Conservation (phyloP, 30 jellyfish, hydroid and myxozoan genomes). For the Aurelia coerulea region DNA sequence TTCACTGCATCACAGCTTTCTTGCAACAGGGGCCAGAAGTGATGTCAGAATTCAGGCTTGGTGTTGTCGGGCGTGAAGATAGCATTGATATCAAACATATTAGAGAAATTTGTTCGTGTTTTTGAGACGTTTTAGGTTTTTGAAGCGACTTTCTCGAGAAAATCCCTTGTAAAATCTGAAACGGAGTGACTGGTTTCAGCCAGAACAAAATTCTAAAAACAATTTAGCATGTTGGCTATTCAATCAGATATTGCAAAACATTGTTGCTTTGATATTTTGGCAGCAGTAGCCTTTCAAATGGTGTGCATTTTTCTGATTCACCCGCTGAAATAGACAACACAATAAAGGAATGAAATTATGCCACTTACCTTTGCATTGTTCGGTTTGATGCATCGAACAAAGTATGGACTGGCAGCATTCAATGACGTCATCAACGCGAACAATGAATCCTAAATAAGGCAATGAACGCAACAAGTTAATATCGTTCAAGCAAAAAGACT, state of each 20-base stretch:
- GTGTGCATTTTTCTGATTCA: too few relatives aligned
- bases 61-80: too few relatives aligned
- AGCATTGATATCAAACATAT: background rate
- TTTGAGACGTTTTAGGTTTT: background rate
- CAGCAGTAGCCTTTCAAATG: too few relatives aligned
- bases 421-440: conserved; percentile 92
- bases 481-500: background rate
- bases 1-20: too few relatives aligned
- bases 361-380: conserved; percentile 77
- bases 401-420: conserved; percentile 96
- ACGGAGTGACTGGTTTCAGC: too few relatives aligned
- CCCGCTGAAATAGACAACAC: too few relatives aligned
- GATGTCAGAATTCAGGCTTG: too few relatives aligned
- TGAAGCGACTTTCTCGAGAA: background rate
- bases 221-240: too few relatives aligned
- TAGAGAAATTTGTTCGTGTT: background rate
- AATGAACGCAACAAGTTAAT: background rate
- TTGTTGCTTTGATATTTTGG: too few relatives aligned
- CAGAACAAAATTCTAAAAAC: background rate
- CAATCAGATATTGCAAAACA: too few relatives aligned
- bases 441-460: conserved; percentile 75
- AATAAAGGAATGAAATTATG: too few relatives aligned
- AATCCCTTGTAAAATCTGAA: background rate
- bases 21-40: too few relatives aligned
- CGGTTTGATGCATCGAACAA: conserved; percentile 97